Conservation (phyloP, 53 echinoderm and acorn worm species). For the Hippasteria phrygiana region DNA sequence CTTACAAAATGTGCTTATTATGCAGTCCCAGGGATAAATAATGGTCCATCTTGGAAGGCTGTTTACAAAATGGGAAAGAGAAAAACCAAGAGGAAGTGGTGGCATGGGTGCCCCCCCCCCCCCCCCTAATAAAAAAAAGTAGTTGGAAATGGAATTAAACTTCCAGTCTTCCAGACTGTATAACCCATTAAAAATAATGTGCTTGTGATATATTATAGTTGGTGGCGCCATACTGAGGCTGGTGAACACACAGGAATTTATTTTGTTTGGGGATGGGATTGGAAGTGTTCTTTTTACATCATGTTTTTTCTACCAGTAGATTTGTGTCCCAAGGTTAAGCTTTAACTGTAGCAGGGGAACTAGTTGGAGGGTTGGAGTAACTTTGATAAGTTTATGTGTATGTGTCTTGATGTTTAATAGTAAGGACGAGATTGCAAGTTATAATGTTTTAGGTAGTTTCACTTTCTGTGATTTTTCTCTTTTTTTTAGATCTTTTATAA, state of each 20-base stretch:
- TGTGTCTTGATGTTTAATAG: too few species aligned
- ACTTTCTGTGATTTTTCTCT: too few species aligned
- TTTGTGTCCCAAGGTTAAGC: too few species aligned
- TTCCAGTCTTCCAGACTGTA: neutral
- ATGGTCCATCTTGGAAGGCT: conserved; percentile 14
- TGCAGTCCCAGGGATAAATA: neutral
- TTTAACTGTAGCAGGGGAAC: too few species aligned
- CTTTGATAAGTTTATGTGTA: too few species aligned
- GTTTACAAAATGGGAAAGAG: neutral
- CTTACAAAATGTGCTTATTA: conserved; percentile 26
- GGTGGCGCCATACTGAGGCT: conserved; percentile 48
- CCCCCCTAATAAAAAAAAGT: conserved; percentile 14
- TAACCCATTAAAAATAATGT: conserved; percentile 51
- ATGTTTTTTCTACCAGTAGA: too few species aligned
- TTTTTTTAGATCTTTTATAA: too few species aligned
- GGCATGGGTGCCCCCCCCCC: neutral
- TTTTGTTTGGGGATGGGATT: neutral
- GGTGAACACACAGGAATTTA: conserved; percentile 7
- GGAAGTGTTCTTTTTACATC: neutral
- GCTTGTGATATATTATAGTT: conserved; percentile 36
- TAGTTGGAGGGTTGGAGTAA: too few species aligned
- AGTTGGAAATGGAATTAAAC: conserved; percentile 21
- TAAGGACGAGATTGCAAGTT: too few species aligned
- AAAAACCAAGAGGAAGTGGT: neutral
- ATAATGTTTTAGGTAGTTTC: too few species aligned